Evolutionary conservation across 2,888 invertebrate species (phyloP).

Genomic region (Rhodophaea formosa): DNA sequence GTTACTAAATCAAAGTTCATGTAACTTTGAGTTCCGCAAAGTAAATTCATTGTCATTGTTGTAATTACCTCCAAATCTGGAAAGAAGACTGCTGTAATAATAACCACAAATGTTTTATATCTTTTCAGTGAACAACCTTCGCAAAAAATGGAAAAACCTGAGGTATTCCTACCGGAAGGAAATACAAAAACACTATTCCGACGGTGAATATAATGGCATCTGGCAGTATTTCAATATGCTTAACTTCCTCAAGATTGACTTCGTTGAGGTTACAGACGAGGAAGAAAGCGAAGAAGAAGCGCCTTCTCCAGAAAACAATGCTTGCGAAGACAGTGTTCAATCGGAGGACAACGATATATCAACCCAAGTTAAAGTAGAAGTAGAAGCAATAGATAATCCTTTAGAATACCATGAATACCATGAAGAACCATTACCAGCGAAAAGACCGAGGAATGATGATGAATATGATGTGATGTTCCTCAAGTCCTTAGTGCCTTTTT

Average conservation of each 20-base stretch:
- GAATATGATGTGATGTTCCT: constrained; percentile 57
- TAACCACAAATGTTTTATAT: not conserved
- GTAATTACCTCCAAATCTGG: too few relatives aligned
- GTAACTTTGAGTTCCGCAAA: too few relatives aligned
- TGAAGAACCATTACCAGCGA: not conserved
- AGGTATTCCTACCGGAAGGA: not conserved
- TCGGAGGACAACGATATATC: not conserved
- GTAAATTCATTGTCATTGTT: too few relatives aligned
- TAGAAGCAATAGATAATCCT: not conserved
- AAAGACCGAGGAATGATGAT: constrained; percentile 21
- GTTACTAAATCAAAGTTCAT: too few relatives aligned
- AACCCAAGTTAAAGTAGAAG: not conserved
- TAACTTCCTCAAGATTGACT: not conserved
- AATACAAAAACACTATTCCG: not conserved
- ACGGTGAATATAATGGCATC: not conserved
- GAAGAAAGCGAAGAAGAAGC: not conserved
- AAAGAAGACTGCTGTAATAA: too few relatives aligned
- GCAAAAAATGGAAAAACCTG: not conserved
- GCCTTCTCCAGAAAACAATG: not conserved
- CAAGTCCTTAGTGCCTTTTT: constrained; percentile 53
- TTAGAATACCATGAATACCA: not conserved
- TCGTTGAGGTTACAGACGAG: not conserved
- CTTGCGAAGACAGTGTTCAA: not conserved
- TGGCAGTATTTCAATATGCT: constrained; percentile 1
- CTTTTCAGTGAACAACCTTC: not conserved